Percentiles rank a stretch among this genome's conserved stretches.
Conservation (phyloP, 2,888 invertebrate species). For the Eilema sororculum region DNA sequence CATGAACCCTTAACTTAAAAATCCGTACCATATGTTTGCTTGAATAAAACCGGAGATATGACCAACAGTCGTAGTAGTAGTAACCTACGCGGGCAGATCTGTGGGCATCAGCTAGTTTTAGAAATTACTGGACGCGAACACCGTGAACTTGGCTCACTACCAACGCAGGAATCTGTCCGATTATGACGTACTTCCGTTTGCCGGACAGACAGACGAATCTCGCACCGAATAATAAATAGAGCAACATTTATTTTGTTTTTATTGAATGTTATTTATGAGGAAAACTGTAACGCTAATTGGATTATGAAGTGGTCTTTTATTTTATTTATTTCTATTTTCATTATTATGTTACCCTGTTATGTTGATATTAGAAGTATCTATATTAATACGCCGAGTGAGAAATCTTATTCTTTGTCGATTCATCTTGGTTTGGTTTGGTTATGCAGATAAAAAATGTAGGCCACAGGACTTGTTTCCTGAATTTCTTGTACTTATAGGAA, state of each 20-base stretch:
- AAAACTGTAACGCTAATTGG: constrained; percentile 18
- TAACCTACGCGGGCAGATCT: no score
- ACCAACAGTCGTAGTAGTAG: no score
- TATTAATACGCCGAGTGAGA: background rate
- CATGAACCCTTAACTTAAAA: no score
- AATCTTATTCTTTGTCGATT: background rate
- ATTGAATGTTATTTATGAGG: constrained; percentile 19
- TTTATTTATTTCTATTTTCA: background rate
- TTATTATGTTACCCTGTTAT: background rate
- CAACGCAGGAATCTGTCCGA: constrained; percentile 70
- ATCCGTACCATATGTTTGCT: no score
- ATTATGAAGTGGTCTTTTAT: background rate
- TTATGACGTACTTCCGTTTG: constrained; percentile 78
- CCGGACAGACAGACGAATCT: constrained; percentile 43
- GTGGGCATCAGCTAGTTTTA: constrained; percentile 16
- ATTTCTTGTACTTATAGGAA: no score
- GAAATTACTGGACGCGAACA: constrained; percentile 35
- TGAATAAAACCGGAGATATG: no score
- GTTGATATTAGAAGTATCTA: background rate
- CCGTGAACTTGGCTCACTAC: constrained; percentile 73
- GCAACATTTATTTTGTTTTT: constrained; percentile 43
- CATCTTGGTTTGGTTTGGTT: background rate
- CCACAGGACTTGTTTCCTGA: no score
- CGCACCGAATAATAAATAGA: constrained; percentile 58
- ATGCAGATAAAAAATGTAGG: no score